Evolutionary conservation across 1,140 invertebrate species (phyloP), one percentile per base, ranked within the genome.

Genomic region (Lineus longissimus): DNA sequence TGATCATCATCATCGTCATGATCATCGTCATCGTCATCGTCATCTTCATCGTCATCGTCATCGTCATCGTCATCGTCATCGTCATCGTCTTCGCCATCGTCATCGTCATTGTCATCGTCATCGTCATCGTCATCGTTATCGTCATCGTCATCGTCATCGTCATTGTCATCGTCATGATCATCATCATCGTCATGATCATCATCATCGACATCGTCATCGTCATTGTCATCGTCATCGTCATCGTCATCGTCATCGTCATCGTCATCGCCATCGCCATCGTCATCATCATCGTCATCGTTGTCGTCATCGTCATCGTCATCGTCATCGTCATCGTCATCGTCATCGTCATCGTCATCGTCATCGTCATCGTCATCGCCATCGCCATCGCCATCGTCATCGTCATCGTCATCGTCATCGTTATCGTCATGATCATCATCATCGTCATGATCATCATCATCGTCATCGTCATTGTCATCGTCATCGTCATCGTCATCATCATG

Each of bases 251-350:
- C 51, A 57, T 63, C 60, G 63, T 57, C 61, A 66, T 56, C 61
- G 57, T 63, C 55, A 57, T 63, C 61, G 63, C 58, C 64, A 57
- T 66, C 64, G 63, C 57, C 64, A 66, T 66, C 64, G 63, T 66
- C 64, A 66, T 66, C 64, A 66, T 66, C 64, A 66, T 66, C 64
- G 63, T 66, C 64, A 66, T 66, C 64, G 63, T 63, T 55, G 63
- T 65, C 63, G 62, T 41, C 22, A 62, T 45, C 33, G 30, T 47
- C 29, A 31, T 29, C 25, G 0, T 43, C 41, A 41, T 41, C 41
- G 54, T 62, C 58, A 29, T 1, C 58, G 19, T 61, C 27, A 1
- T 43, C 31, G 0, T 33, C 40, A 54, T 62, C n/a, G 23, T 62
- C 6, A 55, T 47, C 25, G 23, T 51, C 45, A 51, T 40, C 23